These are phyloP conservation scores for Hoplodrina blanda DNA, from an alignment of 2,888 invertebrate genomes.

Conservation along the genomic window DNA sequence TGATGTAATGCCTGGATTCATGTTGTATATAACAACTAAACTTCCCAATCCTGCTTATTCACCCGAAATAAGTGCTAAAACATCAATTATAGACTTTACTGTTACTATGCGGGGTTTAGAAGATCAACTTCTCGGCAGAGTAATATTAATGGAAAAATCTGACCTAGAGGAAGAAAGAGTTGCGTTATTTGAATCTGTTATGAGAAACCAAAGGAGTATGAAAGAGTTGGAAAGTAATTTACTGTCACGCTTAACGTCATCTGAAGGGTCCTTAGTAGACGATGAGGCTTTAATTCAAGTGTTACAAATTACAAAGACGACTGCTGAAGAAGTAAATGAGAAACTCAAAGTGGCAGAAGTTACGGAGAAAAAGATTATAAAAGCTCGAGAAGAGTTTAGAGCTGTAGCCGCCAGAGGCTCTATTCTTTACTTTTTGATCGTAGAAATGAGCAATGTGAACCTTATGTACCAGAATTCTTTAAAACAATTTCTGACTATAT, in stretches of 20 bases:
- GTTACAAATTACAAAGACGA: constrained; percentile 95
- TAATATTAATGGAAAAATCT: constrained; percentile 98
- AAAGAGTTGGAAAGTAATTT: constrained; percentile 98
- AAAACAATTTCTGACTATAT: constrained; percentile 97
- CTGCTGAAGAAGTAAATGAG: constrained; percentile 98
- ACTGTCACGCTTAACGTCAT: constrained; percentile 97
- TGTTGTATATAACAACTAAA: constrained; percentile 98
- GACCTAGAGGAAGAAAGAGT: constrained; percentile 98
- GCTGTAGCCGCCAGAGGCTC: constrained; percentile 98
- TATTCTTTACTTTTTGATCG: constrained; percentile 98
- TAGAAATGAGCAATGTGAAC: constrained; percentile 99
- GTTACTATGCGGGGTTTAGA: constrained; percentile 99
- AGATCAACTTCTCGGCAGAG: constrained; percentile 97
- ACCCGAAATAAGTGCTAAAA: constrained; percentile 98
- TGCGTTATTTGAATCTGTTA: constrained; percentile 97
- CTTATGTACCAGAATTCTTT: constrained; percentile 99
- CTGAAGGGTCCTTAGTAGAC: constrained; percentile 98
- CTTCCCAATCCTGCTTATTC: constrained; percentile 98
- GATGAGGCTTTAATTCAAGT: constrained; percentile 98
- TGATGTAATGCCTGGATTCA: constrained; percentile 98
- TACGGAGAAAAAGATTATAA: constrained; percentile 98
- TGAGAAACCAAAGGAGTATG: constrained; percentile 98
- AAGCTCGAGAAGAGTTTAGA: constrained; percentile 98
- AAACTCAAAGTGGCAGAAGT: constrained; percentile 97
- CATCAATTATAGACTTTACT: constrained; percentile 99